Evolutionary conservation across 2,113 vertebrate genomes (phyloP), one percentile per base, ranked within the genome.

Genomic region (Argyrosomus japonicus): DNA sequence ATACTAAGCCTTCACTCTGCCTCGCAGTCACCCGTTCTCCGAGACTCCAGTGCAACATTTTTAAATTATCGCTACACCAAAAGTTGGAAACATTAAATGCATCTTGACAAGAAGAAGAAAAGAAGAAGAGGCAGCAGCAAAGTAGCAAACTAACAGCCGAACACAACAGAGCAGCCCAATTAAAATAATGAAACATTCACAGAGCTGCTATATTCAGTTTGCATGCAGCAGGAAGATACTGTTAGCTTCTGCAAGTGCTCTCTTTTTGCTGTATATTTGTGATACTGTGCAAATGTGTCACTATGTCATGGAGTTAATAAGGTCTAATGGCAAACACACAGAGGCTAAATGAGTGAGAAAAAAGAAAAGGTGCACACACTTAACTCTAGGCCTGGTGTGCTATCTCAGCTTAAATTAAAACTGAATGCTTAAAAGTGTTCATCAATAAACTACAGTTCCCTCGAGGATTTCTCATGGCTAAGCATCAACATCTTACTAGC

Each of bases 131-230:
- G 29, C 36, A 13, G 56, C 25, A 19, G 54, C 29, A 51, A 60
- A 75, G 68, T 58, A 36, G 48, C 27, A 65, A 36, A 13, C 48
- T 53, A 82, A 80, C 68, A 78, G 78, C n/a, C 56, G 48, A 81
- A 61, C 77, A 68, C 74, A 69, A 74, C n/a, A 23, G 43, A 84
- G 19, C 45, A 43, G 7, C 51, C 50, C 72, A 62, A 62, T 73
- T 87, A 78, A 80, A 82, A 78, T 83, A 86, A 86, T 32, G 82
- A 85, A 62, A 62, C 84, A 61, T 84, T 88, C 61, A 72, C 21
- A 62, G 47, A 60, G 54, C 51, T 65, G 73, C 76, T 79, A 21
- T 79, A 45, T 81, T 76, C 67, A 75, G 72, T 70, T 43, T 75
- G 64, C 32, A 85, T 17, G 73, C 68, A 53, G 58, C 48, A 87